Evolutionary conservation across 35 echinoderm and acorn worm genomes (phyloP).

Genomic region (Diadema setosum): DNA sequence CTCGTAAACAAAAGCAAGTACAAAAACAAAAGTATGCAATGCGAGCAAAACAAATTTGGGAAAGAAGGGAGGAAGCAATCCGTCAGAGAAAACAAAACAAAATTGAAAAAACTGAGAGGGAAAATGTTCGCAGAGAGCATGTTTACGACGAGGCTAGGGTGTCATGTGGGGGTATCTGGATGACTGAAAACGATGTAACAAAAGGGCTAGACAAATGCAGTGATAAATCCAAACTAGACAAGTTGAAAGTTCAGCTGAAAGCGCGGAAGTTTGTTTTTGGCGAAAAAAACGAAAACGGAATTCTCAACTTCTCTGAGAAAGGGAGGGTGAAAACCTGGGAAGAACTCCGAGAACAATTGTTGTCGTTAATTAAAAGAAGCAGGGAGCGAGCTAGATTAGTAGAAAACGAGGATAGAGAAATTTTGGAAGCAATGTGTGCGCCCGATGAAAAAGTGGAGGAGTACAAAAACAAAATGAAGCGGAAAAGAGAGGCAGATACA

Average conservation of each 20-base stretch:
- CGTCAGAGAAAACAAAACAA: neutral
- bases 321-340: neutral
- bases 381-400: neutral
- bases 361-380: neutral
- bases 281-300: neutral
- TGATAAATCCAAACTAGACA: neutral
- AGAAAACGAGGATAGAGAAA: neutral
- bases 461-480: neutral
- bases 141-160: neutral
- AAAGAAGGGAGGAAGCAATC: neutral
- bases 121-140: neutral
- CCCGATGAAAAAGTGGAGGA: neutral
- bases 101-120: neutral
- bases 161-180: neutral
- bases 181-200: neutral
- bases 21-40: neutral
- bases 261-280: neutral
- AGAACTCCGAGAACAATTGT: neutral
- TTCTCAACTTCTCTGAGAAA: neutral
- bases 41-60: neutral
- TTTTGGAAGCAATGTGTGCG: neutral
- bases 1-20: neutral
- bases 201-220: neutral
- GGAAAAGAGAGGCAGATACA: neutral
- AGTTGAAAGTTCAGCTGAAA: neutral